phyloP scores from a whole-genome alignment of 2,888 invertebrate species.

The Bellardia bayeri region DNA sequence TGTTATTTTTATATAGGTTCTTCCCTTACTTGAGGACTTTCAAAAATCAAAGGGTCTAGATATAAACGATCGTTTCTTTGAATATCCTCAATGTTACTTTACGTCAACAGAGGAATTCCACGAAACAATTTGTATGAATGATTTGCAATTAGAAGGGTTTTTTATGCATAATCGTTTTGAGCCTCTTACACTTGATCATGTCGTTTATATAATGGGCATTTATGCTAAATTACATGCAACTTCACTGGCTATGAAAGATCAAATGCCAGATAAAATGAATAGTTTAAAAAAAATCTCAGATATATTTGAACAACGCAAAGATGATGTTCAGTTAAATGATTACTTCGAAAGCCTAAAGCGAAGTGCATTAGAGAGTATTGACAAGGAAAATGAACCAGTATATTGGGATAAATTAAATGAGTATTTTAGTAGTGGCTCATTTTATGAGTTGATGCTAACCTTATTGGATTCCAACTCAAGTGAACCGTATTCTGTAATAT shows the following conservation, averaged over 20 bases:
- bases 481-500: conserved; percentile 81
- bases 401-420: conserved; percentile 71
- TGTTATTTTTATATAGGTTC: conserved; percentile 72
- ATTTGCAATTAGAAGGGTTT: conserved; percentile 83
- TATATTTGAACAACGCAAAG: conserved; percentile 77
- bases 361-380: conserved; percentile 76
- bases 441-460: conserved; percentile 76
- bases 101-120: conserved; percentile 80
- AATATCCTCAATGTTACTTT: conserved; percentile 76
- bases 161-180: conserved; percentile 84
- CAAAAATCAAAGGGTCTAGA: conserved; percentile 77
- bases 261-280: conserved; percentile 76
- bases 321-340: conserved; percentile 75
- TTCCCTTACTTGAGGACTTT: conserved; percentile 78
- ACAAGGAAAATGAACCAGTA: conserved; percentile 62
- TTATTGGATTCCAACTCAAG: conserved; percentile 75
- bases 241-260: conserved; percentile 83
- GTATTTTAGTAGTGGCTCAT: conserved; percentile 74
- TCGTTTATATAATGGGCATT: conserved; percentile 82
- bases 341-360: conserved; percentile 78
- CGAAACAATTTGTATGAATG: conserved; percentile 85
- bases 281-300: conserved; percentile 77
- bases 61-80: conserved; percentile 75
- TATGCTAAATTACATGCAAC: conserved; percentile 85
- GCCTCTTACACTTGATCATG: conserved; percentile 82